Evolutionary conservation across 2,797 vertebrate genomes (phyloP), one percentile per base, ranked within the genome.

Genomic region (Chaunax sp.): DNA sequence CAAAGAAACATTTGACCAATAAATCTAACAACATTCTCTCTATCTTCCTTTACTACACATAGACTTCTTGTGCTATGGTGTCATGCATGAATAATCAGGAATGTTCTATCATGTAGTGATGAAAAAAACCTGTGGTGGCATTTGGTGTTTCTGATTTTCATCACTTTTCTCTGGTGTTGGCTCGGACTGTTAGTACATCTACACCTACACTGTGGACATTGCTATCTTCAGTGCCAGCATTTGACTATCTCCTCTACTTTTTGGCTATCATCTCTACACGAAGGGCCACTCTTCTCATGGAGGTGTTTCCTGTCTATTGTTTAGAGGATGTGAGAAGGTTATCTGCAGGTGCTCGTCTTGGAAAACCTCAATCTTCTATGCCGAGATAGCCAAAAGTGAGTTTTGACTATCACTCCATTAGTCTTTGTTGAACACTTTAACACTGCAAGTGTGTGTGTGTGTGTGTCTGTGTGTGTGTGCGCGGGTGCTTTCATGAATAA

Each of bases 391-490:
- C 9, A 53, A 63, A 78, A 51, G 26, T 6, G 14, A 59, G 30
- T 55, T 71, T 54, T 68, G 43, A 40, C 26, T 30, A 47, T 68
- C 54, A 62, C 25, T 53, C n/a, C n/a, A 18, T 7, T 40, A 20
- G 61, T 40, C 54, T 74, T 75, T 72, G 63, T 65, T 49, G 66
- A 71, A 64, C 77, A 46, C 52, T 67, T 64, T 0, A 47, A 40
- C 13, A 23, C 19, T 41, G 11, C 18, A 18, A 46, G 47, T 52
- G 9, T 33, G 49, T 26, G 35, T 56, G 14, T 40, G 22, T 18
- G 26, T 51, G 47, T 63, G 51, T 13, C 2, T 12, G 4, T 38
- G 62, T 25, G 54, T 58, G 25, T 35, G n/a, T 30, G 5, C 41
- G n/a, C n/a, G n/a, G n/a, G 44, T 12, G 47, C 4, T 53, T 65